Conservation (phyloP, 2,113 vertebrate genomes). For the Sebastes fasciatus region DNA sequence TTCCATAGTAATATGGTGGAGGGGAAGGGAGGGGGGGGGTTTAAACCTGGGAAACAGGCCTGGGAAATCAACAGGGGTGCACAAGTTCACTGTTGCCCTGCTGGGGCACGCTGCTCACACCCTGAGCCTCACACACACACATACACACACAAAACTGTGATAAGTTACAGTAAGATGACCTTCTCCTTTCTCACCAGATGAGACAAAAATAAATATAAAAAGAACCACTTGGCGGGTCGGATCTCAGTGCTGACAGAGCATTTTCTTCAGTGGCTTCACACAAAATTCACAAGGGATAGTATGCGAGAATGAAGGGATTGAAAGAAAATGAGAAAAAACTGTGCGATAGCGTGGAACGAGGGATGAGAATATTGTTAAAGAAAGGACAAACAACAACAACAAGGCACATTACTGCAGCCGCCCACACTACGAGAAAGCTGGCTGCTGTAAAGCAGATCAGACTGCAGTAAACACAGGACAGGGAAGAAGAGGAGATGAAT, state of each 20-base stretch:
- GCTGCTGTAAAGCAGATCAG: slow-evolving; percentile 15
- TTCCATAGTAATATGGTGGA: slow-evolving; percentile 57
- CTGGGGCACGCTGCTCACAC: slow-evolving; percentile 55
- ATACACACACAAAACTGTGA: slow-evolving; percentile 47
- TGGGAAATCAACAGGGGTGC: slow-evolving; percentile 80
- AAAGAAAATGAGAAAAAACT: background rate
- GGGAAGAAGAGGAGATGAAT: slow-evolving; percentile 17
- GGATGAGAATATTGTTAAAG: slow-evolving; percentile 34
- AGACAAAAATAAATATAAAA: slow-evolving; percentile 50
- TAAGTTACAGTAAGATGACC: slow-evolving; percentile 71
- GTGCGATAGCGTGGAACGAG: background rate
- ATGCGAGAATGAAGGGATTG: slow-evolving; percentile 8
- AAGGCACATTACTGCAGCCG: slow-evolving; percentile 34
- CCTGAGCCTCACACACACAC: slow-evolving; percentile 30
- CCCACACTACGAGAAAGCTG: slow-evolving; percentile 18
- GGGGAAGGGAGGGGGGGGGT: background rate
- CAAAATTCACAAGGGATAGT: background rate
- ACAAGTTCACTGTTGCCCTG: slow-evolving; percentile 59
- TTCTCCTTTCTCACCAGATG: slow-evolving; percentile 62
- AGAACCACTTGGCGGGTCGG: slow-evolving; percentile 22
- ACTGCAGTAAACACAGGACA: slow-evolving; percentile 33
- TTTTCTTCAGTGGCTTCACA: slow-evolving; percentile 38
- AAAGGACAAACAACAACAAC: slow-evolving; percentile 31
- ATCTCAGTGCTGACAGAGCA: slow-evolving; percentile 44
- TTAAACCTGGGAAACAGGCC: slow-evolving; percentile 78